Conservation (phyloP, 2,888 invertebrate genomes). For the Eupithecia abbreviata region DNA sequence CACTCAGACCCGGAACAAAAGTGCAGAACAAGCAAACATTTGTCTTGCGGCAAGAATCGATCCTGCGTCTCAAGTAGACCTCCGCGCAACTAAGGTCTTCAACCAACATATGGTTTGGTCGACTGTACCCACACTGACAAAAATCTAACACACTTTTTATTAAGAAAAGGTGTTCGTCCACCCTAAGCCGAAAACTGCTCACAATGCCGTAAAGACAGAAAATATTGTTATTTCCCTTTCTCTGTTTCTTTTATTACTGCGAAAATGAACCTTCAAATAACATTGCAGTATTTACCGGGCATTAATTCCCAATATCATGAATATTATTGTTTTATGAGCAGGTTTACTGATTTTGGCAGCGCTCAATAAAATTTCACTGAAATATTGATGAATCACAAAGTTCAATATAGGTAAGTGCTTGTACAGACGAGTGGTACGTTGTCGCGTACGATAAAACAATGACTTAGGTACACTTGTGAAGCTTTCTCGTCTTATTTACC, state of each 20-base stretch:
- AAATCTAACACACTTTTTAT: slow-evolving; percentile 3
- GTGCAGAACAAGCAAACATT: not conserved
- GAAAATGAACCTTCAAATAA: slow-evolving; percentile 37
- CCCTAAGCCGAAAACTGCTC: slow-evolving; percentile 42
- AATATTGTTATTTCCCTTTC: slow-evolving; percentile 39
- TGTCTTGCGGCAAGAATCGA: not conserved
- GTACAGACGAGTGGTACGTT: not conserved
- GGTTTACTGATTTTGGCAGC: slow-evolving; percentile 19
- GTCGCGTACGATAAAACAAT: not conserved
- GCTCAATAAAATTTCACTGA: slow-evolving; percentile 13
- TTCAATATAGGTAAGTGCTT: not conserved
- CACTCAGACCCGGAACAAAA: not conserved
- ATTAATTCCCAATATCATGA: slow-evolving; percentile 31
- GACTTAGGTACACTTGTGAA: not conserved
- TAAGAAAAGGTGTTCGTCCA: slow-evolving; percentile 9
- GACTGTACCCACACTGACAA: not conserved
- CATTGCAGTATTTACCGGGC: slow-evolving; percentile 30
- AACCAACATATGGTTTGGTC: not conserved
- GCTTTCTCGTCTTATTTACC: not conserved
- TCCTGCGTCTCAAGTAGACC: not conserved
- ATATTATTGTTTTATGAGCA: slow-evolving; percentile 27
- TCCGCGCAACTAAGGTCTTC: not conserved
- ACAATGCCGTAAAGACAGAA: slow-evolving; percentile 38
- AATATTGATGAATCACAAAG: slow-evolving; percentile 16
- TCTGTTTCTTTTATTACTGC: slow-evolving; percentile 35